A percentile compares a stretch with the other conserved stretches of the same genome.
phyloP scores from a whole-genome alignment of 1,140 invertebrate genomes.

The Diabrotica undecimpunctata region DNA sequence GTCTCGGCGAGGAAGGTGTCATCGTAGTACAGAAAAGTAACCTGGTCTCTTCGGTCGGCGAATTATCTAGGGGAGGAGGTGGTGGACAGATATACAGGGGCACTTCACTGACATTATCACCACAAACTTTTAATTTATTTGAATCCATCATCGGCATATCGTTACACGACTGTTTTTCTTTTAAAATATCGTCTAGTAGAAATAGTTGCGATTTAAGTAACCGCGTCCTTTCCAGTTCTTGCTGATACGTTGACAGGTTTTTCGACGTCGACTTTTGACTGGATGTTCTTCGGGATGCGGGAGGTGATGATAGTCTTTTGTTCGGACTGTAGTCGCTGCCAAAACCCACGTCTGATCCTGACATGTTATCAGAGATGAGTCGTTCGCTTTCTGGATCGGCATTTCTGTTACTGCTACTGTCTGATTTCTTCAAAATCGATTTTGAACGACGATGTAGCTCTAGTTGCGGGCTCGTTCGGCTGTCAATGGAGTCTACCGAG shows the following conservation, averaged over 20 bases:
- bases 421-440: conserved; percentile 74
- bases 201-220: conserved; percentile 41
- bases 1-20: conserved; percentile 26
- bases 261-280: conserved; percentile 49
- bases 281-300: conserved; percentile 45
- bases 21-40: conserved; percentile 44
- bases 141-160: conserved; percentile 46
- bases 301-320: conserved; percentile 44
- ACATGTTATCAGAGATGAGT: conserved; percentile 64
- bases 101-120: conserved; percentile 37
- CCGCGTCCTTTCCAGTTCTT: conserved; percentile 39
- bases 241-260: conserved; percentile 48
- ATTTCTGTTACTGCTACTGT: conserved; percentile 51
- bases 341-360: conserved; percentile 41
- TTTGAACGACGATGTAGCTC: conserved; percentile 65
- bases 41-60: conserved; percentile 55
- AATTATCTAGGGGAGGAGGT: conserved; percentile 52
- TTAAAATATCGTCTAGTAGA: conserved; percentile 45
- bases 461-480: conserved; percentile 57
- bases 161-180: conserved; percentile 51
- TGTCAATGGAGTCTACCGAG: conserved; percentile 69
- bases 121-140: conserved; percentile 39
- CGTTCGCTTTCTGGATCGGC: conserved; percentile 73
- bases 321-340: conserved; percentile 49
- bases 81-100: conserved; percentile 52